phyloP scores from a whole-genome alignment of 2,113 vertebrate species.

The Seriola rivoliana region DNA sequence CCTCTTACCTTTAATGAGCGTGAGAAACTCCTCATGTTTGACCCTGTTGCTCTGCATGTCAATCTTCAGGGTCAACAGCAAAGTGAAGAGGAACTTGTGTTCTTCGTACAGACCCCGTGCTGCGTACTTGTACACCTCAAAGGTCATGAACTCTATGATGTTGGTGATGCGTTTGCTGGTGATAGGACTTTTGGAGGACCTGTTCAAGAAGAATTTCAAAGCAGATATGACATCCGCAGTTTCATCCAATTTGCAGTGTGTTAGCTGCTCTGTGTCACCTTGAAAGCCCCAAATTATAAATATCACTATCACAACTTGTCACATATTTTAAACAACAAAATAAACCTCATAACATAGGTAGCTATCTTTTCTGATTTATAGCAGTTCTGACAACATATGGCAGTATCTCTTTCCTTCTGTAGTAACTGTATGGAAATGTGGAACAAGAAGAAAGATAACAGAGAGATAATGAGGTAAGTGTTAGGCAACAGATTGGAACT shows the following conservation, averaged over 20 bases:
- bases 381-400: neutral
- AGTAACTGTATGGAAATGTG: neutral
- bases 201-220: constrained; percentile 65
- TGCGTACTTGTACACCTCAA: constrained; percentile 91
- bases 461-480: no score
- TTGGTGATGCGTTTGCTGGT: constrained; percentile 92
- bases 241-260: neutral
- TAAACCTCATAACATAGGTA: neutral
- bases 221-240: neutral
- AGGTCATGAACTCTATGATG: constrained; percentile 96
- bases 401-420: neutral
- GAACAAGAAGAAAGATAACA: neutral
- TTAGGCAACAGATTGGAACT: neutral
- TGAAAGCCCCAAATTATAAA: no score
- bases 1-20: constrained; percentile 93
- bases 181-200: constrained; percentile 91
- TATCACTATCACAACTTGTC: no score
- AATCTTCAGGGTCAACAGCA: constrained; percentile 94
- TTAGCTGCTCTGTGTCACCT: no score
- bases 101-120: constrained; percentile 93
- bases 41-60: constrained; percentile 93
- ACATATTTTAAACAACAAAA: no score
- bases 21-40: constrained; percentile 94
- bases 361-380: neutral
- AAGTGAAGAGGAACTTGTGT: constrained; percentile 96